phyloP scores from a whole-genome alignment of 2,888 invertebrate genomes.

The Rhyacophila evoluta region DNA sequence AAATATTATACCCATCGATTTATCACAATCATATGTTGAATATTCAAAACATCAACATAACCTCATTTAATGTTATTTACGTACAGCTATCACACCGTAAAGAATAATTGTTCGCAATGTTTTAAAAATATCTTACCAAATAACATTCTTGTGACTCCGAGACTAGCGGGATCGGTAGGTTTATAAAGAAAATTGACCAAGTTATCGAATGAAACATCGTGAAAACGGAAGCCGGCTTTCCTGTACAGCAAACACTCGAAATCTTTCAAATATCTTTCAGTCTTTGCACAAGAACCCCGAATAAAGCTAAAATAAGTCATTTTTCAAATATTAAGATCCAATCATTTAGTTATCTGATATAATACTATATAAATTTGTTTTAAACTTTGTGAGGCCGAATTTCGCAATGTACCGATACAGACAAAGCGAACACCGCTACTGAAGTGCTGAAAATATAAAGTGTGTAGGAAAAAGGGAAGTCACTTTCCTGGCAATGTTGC shows the following conservation, averaged over 20 bases:
- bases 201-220: conserved; percentile 61
- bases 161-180: conserved; percentile 80
- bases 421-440: not conserved
- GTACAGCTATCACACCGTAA: too few species aligned
- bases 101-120: not conserved
- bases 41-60: conserved; percentile 27
- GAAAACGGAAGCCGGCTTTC: conserved; percentile 62
- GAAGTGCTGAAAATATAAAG: not conserved
- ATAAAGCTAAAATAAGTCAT: not conserved
- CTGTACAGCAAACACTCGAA: conserved; percentile 56
- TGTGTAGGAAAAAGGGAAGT: conserved; percentile 1
- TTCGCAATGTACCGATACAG: not conserved
- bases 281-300: not conserved
- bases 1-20: conserved; percentile 8
- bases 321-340: not conserved
- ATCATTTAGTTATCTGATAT: not conserved
- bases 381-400: not conserved
- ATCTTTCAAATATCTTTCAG: not conserved
- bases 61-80: not conserved
- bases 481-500: conserved; percentile 33
- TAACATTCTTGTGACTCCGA: conserved; percentile 82
- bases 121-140: conserved; percentile 75
- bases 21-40: conserved; percentile 35
- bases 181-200: conserved; percentile 72
- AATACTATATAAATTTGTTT: too few species aligned